These are phyloP conservation scores for Eurytemora carolleeae DNA, from an alignment of 1,140 invertebrate species.

Conservation along the genomic window DNA sequence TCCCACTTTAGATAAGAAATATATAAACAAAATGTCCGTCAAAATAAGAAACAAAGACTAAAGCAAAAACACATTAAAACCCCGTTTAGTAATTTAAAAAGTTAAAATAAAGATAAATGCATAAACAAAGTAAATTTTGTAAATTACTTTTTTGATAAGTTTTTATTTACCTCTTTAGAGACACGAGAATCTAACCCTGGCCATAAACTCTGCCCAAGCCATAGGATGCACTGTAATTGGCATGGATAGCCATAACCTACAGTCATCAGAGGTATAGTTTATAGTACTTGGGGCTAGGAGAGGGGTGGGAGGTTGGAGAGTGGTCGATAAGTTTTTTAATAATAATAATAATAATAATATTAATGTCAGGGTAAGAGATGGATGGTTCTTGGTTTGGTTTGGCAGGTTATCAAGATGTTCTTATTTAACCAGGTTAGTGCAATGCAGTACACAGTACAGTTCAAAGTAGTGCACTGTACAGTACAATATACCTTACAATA, in stretches of 20 bases:
- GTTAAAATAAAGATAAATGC: too few species aligned
- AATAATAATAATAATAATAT: background rate
- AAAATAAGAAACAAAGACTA: too few species aligned
- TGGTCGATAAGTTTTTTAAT: too few species aligned
- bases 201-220: constrained; percentile 40
- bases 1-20: too few species aligned
- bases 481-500: too few species aligned
- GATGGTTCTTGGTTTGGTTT: constrained; percentile 81
- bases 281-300: constrained; percentile 64
- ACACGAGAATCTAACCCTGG: constrained; percentile 55
- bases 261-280: constrained; percentile 92
- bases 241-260: constrained; percentile 12
- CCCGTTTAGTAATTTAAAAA: too few species aligned
- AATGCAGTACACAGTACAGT: constrained; percentile 84
- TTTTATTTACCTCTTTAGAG: constrained; percentile 1
- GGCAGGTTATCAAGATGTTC: constrained; percentile 95
- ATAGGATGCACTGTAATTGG: constrained; percentile 14
- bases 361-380: constrained; percentile 40
- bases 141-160: too few species aligned
- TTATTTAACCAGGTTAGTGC: constrained; percentile 94
- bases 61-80: too few species aligned
- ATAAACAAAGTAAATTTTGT: too few species aligned
- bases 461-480: too few species aligned
- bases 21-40: too few species aligned
- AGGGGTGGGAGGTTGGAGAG: background rate